Percentiles rank a stretch among this genome's conserved stretches.
Conservation (phyloP, 2,113 vertebrate species). For the Mastomys natalensis region DNA sequence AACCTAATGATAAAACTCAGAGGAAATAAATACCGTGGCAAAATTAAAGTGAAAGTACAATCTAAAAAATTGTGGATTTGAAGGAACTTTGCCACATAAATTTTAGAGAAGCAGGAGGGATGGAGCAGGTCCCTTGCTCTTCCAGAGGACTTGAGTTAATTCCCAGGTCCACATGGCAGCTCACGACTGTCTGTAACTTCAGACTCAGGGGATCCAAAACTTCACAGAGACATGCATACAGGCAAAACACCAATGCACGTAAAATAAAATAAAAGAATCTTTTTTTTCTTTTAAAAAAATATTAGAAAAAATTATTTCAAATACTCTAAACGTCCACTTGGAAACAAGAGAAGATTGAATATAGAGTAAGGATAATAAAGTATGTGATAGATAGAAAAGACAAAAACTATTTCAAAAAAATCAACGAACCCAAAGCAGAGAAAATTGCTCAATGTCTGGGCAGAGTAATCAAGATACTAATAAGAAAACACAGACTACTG, state of each 20-base stretch:
- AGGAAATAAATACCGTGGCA: not conserved
- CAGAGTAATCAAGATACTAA: not conserved
- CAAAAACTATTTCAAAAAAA: not conserved
- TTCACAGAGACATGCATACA: too few species aligned
- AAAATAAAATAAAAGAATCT: not conserved
- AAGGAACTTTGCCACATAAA: not conserved
- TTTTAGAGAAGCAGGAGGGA: not conserved
- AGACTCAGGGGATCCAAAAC: not conserved
- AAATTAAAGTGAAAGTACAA: not conserved
- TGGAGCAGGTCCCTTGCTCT: not conserved
- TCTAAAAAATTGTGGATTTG: not conserved
- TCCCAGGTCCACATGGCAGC: not conserved
- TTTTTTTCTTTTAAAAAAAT: not conserved
- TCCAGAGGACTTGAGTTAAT: not conserved
- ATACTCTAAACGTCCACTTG: not conserved
- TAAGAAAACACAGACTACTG: not conserved
- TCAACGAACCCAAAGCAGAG: not conserved
- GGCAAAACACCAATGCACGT: not conserved
- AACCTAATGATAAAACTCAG: not conserved
- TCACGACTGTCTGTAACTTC: not conserved
- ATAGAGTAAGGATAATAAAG: not conserved
- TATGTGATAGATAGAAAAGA: not conserved
- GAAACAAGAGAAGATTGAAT: not conserved
- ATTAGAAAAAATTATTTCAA: not conserved
- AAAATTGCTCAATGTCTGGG: not conserved